These are phyloP conservation scores for Channa argus DNA, from an alignment of 2,113 vertebrate species.

Conservation along the genomic window DNA sequence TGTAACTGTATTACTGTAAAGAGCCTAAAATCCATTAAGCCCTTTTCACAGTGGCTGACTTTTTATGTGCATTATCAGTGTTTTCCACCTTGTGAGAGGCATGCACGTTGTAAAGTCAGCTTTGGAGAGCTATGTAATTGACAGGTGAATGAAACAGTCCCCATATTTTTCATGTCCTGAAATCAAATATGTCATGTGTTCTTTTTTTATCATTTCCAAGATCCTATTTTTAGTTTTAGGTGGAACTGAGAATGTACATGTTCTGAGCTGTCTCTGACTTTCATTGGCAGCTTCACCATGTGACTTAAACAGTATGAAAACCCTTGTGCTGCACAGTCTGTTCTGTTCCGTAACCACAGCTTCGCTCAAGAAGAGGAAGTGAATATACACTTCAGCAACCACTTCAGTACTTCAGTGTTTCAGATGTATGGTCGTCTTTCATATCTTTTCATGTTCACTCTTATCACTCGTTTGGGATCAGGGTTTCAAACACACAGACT, in stretches of 20 bases:
- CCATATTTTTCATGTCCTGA: neutral
- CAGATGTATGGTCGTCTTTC: neutral
- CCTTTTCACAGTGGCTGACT: neutral
- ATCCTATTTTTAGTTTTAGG: slow-evolving; percentile 17
- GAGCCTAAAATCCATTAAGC: slow-evolving; percentile 17
- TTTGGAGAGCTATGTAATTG: slow-evolving; percentile 42
- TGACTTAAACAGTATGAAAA: slow-evolving; percentile 26
- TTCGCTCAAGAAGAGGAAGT: slow-evolving; percentile 48
- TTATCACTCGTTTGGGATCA: too few relatives aligned
- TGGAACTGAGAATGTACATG: neutral
- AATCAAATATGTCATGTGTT: slow-evolving; percentile 25
- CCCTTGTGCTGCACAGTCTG: slow-evolving; percentile 48
- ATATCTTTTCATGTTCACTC: neutral
- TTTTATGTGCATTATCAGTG: slow-evolving; percentile 27
- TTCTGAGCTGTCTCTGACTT: slow-evolving; percentile 18
- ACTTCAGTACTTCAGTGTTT: too few relatives aligned
- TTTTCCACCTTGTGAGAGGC: slow-evolving; percentile 5
- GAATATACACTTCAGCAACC: neutral
- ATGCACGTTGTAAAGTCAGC: slow-evolving; percentile 23
- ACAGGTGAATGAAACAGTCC: slow-evolving; percentile 36
- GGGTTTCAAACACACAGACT: too few relatives aligned
- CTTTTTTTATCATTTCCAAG: slow-evolving; percentile 30
- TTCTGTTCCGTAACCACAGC: slow-evolving; percentile 46
- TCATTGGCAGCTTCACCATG: neutral
- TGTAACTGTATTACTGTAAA: slow-evolving; percentile 23